Evolutionary conservation across 2,888 invertebrate species (phyloP).

Genomic region (Fragum fragum): DNA sequence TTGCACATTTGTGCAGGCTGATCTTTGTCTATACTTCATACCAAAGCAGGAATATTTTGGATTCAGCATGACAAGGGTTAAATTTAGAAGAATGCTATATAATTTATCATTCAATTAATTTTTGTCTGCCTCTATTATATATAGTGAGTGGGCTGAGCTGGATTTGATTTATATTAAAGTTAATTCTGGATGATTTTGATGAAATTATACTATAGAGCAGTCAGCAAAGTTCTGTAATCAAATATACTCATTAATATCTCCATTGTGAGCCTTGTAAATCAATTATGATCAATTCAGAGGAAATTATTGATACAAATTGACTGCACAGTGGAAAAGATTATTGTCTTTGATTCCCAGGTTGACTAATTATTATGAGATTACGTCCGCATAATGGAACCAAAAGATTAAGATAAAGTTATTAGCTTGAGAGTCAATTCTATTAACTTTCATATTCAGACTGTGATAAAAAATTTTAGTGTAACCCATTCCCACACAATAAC

Average conservation of each 20-base stretch:
- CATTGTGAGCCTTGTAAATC: neutral
- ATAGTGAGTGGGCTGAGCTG: neutral
- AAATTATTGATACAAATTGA: slow-evolving; percentile 1
- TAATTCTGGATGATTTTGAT: neutral
- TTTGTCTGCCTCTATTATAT: neutral
- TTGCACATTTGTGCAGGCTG: no score
- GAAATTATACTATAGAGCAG: neutral
- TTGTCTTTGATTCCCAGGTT: slow-evolving; percentile 1
- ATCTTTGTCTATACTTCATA: no score
- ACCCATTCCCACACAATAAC: no score
- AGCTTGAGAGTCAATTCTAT: no score
- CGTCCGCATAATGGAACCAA: neutral
- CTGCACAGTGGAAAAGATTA: neutral
- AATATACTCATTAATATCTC: neutral
- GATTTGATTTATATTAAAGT: neutral
- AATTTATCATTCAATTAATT: neutral
- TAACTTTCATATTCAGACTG: no score
- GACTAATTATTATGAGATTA: neutral
- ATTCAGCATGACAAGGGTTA: no score
- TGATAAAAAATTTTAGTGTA: no score
- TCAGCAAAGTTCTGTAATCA: neutral
- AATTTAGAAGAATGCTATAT: no score
- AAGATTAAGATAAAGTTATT: no score
- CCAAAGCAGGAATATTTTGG: no score
- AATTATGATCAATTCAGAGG: neutral